Evolutionary conservation across 2,888 invertebrate genomes (phyloP).

Genomic region (Bruchidius siliquastri): DNA sequence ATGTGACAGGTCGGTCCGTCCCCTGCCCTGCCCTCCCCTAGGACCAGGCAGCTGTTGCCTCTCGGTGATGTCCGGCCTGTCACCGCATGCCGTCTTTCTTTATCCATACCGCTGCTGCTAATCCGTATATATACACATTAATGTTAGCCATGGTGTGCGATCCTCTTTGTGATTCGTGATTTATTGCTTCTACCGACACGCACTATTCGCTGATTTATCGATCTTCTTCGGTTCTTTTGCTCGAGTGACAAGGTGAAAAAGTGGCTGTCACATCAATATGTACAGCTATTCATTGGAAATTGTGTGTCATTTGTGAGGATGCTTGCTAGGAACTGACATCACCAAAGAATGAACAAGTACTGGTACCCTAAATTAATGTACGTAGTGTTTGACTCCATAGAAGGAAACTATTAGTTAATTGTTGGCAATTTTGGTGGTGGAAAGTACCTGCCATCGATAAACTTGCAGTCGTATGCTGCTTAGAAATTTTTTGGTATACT

Average conservation of each 20-base stretch:
- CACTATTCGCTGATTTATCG: neutral
- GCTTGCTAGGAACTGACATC: neutral
- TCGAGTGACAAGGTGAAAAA: neutral
- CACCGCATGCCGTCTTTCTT: conserved; percentile 28
- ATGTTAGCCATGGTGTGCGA: conserved; percentile 46
- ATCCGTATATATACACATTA: conserved; percentile 46
- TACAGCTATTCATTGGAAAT: neutral
- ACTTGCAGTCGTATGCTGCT: too few species aligned
- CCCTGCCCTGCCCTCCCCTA: conserved; percentile 16
- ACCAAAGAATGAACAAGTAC: neutral
- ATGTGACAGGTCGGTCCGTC: conserved; percentile 32
- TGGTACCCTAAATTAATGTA: neutral
- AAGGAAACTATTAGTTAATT: too few species aligned
- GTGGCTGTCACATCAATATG: neutral
- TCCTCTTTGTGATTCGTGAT: conserved; percentile 39
- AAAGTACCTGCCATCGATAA: too few species aligned
- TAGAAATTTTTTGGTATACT: too few species aligned
- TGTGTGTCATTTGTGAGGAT: neutral
- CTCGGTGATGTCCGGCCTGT: conserved; percentile 41
- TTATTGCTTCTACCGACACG: conserved; percentile 30
- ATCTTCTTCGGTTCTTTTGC: neutral
- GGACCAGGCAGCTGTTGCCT: conserved; percentile 7
- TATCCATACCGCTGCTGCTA: conserved; percentile 37
- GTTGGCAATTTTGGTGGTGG: too few species aligned
- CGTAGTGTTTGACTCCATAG: neutral